A percentile compares a stretch with the other conserved stretches of the same genome.
Conservation (phyloP, 2,888 invertebrate species). For the Andrena praecox region DNA sequence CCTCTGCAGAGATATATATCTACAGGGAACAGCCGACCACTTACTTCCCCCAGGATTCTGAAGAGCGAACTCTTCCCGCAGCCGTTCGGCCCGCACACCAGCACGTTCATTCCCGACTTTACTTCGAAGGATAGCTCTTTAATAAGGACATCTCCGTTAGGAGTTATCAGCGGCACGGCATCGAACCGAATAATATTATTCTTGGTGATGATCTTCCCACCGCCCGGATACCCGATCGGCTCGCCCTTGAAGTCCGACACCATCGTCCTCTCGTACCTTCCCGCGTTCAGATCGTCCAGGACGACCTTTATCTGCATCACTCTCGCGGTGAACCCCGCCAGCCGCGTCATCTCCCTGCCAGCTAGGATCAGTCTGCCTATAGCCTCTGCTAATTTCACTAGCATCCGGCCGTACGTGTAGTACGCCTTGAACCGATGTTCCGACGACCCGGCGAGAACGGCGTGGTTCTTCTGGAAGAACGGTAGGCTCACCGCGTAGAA, state of each 20-base stretch:
- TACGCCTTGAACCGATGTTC: conserved; percentile 92
- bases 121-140: conserved; percentile 96
- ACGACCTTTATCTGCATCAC: conserved; percentile 96
- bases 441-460: conserved; percentile 87
- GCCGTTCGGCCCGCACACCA: conserved; percentile 99
- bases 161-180: conserved; percentile 97
- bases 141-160: conserved; percentile 98
- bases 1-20: no score
- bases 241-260: conserved; percentile 87
- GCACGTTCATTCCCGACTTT: conserved; percentile 96
- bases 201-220: conserved; percentile 92
- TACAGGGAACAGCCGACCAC: not conserved
- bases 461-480: conserved; percentile 93
- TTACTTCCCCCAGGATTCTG: conserved; percentile 95
- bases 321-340: conserved; percentile 97
- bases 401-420: conserved; percentile 98
- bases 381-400: conserved; percentile 98
- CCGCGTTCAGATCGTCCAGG: conserved; percentile 92
- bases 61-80: conserved; percentile 99
- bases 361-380: conserved; percentile 98
- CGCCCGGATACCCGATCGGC: conserved; percentile 87
- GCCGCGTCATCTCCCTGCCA: conserved; percentile 96
- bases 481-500: conserved; percentile 98
- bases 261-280: conserved; percentile 91
- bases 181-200: conserved; percentile 97